phyloP scores from a whole-genome alignment of 2,888 invertebrate genomes.

The Heliothis peltigera region DNA sequence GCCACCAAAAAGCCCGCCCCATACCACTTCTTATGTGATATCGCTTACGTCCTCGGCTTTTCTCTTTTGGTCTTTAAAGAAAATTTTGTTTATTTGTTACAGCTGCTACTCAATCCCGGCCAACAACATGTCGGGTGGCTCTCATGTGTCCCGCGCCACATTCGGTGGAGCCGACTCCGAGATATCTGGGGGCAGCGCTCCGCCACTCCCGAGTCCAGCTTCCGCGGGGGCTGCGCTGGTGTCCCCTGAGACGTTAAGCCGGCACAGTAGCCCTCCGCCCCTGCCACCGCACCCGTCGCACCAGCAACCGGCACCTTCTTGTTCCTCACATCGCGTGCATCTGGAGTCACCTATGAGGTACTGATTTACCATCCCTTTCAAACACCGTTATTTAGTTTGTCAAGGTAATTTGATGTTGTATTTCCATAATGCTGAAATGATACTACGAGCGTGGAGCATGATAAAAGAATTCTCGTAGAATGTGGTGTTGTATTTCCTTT shows the following conservation, averaged over 20 bases:
- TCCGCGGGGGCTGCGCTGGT: constrained; percentile 93
- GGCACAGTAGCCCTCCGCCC: constrained; percentile 91
- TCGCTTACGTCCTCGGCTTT: not conserved
- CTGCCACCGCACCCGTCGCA: constrained; percentile 89
- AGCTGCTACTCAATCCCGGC: constrained; percentile 91
- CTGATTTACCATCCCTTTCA: not conserved
- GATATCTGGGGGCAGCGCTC: constrained; percentile 87
- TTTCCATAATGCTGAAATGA: too few relatives aligned
- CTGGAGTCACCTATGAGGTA: constrained; percentile 89
- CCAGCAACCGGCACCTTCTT: constrained; percentile 86
- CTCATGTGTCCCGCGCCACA: constrained; percentile 89
- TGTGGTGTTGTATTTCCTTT: too few relatives aligned
- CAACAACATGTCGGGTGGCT: constrained; percentile 91
- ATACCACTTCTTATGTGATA: too few relatives aligned
- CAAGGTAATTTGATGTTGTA: too few relatives aligned
- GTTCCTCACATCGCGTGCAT: constrained; percentile 89
- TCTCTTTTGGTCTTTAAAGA: too few relatives aligned
- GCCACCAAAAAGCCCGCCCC: too few relatives aligned
- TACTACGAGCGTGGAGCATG: too few relatives aligned
- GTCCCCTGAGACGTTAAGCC: constrained; percentile 93
- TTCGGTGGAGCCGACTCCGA: constrained; percentile 83
- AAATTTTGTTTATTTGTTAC: constrained; percentile 66
- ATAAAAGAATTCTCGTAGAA: too few relatives aligned
- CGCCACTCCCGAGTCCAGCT: constrained; percentile 93
- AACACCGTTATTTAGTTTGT: too few relatives aligned